Evolutionary conservation across 92 coral and sea anemone genomes (phyloP).

Genomic region (Parazoanthus darwini): DNA sequence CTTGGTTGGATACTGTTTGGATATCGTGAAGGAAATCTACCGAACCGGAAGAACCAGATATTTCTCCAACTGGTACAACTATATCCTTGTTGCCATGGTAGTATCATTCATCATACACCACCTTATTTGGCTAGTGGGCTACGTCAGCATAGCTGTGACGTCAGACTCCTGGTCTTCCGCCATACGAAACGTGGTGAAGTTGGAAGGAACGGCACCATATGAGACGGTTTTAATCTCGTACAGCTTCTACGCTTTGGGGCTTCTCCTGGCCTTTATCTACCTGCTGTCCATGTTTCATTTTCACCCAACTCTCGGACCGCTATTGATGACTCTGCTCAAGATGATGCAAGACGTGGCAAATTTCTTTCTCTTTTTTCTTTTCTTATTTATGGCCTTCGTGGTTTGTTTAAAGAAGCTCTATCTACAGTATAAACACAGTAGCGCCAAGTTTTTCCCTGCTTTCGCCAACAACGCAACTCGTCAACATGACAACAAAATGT

Average conservation of each 20-base stretch:
- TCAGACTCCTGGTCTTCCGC: constrained; percentile 10
- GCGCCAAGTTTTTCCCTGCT: neutral
- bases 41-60: constrained; percentile 43
- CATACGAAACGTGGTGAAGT: constrained; percentile 18
- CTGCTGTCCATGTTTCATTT: constrained; percentile 43
- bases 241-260: constrained; percentile 43
- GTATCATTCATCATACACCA: constrained; percentile 39
- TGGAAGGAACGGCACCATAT: constrained; percentile 22
- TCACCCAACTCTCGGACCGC: constrained; percentile 46
- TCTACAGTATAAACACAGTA: constrained; percentile 44
- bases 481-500: too few species aligned
- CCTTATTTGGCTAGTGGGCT: constrained; percentile 44
- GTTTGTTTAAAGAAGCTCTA: constrained; percentile 54
- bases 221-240: constrained; percentile 42
- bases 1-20: constrained; percentile 46
- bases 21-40: constrained; percentile 43
- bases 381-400: constrained; percentile 55
- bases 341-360: constrained; percentile 53
- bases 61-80: constrained; percentile 46
- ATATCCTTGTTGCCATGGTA: constrained; percentile 38
- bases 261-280: constrained; percentile 41
- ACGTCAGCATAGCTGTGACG: neutral
- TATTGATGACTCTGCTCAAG: constrained; percentile 42
- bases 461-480: too few species aligned
- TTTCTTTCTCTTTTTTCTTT: constrained; percentile 44